A percentile compares a stretch with the other conserved stretches of the same genome.
Conservation (phyloP, 2,888 invertebrate species). For the Julus scandinavius region DNA sequence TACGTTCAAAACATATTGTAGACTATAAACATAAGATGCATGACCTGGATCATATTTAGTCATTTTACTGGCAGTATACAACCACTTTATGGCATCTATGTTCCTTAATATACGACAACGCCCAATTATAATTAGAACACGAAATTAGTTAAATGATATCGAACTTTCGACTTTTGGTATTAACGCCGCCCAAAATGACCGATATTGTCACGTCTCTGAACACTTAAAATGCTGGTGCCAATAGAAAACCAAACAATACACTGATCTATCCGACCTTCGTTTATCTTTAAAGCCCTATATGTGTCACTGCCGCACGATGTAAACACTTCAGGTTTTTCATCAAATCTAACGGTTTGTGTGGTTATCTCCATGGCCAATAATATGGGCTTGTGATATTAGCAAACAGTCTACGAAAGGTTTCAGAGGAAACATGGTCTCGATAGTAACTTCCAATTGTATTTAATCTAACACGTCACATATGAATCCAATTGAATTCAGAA, state of each 20-base stretch:
- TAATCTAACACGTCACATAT: neutral
- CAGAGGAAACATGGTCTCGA: neutral
- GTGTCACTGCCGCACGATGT: neutral
- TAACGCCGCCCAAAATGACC: neutral
- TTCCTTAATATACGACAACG: neutral
- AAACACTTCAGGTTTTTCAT: conserved; percentile 21
- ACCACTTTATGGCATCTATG: neutral
- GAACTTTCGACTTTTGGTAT: neutral
- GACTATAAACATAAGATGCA: neutral
- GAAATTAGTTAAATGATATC: neutral
- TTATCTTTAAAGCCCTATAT: neutral
- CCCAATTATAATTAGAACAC: conserved; percentile 1
- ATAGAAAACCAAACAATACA: neutral
- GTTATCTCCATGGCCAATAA: conserved; percentile 4
- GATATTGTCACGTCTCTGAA: neutral
- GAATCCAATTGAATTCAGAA: neutral
- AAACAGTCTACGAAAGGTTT: neutral
- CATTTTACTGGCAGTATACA: neutral
- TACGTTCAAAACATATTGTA: too few relatives aligned
- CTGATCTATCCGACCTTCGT: neutral
- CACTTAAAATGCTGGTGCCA: neutral
- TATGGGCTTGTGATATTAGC: neutral
- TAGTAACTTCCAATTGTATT: neutral
- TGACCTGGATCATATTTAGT: neutral
- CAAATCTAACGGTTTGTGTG: conserved; percentile 3